phyloP scores from a whole-genome alignment of 1,140 invertebrate species.

The Pseudachorutes palmiensis region DNA sequence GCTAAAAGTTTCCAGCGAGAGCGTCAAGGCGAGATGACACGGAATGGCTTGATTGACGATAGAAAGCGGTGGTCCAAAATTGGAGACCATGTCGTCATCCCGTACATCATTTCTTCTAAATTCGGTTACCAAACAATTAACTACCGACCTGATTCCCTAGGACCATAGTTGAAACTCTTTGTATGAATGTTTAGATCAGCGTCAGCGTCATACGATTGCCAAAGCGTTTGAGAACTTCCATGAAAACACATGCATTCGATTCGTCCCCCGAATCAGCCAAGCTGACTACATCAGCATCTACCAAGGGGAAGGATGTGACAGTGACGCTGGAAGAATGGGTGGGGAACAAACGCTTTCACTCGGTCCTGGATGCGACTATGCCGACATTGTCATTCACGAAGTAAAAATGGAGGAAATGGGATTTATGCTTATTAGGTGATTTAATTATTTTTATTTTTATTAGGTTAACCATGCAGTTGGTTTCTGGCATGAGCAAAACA shows the following conservation, averaged over 20 bases:
- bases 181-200: neutral
- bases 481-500: conserved; percentile 45
- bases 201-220: conserved; percentile 1
- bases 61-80: conserved; percentile 3
- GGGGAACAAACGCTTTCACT: conserved; percentile 41
- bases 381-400: conserved; percentile 43
- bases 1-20: neutral
- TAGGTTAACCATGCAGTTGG: no score
- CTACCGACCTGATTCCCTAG: neutral
- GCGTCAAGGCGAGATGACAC: neutral
- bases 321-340: conserved; percentile 41
- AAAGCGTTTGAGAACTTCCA: conserved; percentile 18
- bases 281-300: conserved; percentile 3
- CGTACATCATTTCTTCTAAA: conserved; percentile 15
- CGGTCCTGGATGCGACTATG: conserved; percentile 41
- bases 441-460: no score
- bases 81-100: conserved; percentile 2
- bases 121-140: neutral
- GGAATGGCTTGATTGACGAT: conserved; percentile 9
- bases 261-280: conserved; percentile 10
- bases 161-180: neutral
- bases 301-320: conserved; percentile 39
- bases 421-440: no score
- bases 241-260: conserved; percentile 14
- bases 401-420: no score